Base-by-base conservation (phyloP, 2,113 vertebrate species). In the Myiozetetes cayanensis region DNA sequence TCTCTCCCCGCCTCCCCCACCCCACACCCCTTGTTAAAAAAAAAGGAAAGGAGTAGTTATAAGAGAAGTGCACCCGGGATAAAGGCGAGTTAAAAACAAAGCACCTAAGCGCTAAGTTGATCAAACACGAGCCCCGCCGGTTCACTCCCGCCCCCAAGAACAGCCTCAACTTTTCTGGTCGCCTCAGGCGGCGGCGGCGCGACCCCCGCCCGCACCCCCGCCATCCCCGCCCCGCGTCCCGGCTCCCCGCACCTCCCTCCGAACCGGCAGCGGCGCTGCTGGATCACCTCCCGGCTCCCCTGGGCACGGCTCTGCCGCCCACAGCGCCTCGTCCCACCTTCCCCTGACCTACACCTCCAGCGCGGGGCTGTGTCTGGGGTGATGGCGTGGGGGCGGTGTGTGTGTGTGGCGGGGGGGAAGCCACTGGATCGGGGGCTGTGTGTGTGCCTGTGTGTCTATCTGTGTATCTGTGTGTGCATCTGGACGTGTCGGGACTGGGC, bases 11-110 rank as follows among this genome's bases (percentile, higher is more conserved):
- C 47, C 24, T 15, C 37, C 20, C 24, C 18, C 67, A 24, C 25
- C 50, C 39, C 39, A 10, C 12, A 10, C 11, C 39, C 39, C 39
- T 41, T 41, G 11, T 41, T 41, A 41, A 41, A 41, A 41, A 27
- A 55, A 39, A 88, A 80, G 50, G 16, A 62, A 12, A 72, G 13
- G 47, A 73, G 59, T 39, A 90, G 75, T 73, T 76, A 50, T 14
- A 70, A 58, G 53, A 81, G 75, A 62, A 85, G 72, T 41, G 33
- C 50, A 70, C 50, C 33, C 50, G 4, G 63, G 75, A 71, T 24
- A 30, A 59, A 59, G 25, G 47, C 82, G 41, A 93, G 75, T 92
- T 82, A 53, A 90, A 93, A 95, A 93, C 87, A 96, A 95, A 90
- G 85, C 94, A 90, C 85, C 95, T 87, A 39, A 56, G 87, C 52